Evolutionary conservation across 2,113 vertebrate genomes (phyloP).

Genomic region (Ceratotherium simum): DNA sequence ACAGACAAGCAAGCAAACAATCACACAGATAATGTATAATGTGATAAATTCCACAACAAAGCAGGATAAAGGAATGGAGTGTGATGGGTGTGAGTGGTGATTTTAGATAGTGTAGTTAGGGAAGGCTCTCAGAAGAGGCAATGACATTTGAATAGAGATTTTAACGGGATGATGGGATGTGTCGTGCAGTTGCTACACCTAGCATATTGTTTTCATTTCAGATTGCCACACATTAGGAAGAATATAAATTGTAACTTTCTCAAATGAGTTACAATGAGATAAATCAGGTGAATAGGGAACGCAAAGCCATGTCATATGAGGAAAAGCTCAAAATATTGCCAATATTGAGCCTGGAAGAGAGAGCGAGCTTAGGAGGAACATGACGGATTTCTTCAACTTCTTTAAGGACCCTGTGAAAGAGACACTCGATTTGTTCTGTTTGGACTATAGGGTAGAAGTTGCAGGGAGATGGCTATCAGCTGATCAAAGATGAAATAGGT

Average conservation of each 20-base stretch:
- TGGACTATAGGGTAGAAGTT: background rate
- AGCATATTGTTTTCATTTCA: background rate
- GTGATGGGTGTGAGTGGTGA: background rate
- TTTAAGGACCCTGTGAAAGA: background rate
- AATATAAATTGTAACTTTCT: conserved; percentile 10
- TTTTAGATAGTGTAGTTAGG: background rate
- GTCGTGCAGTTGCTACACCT: background rate
- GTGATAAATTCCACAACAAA: background rate
- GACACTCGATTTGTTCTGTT: background rate
- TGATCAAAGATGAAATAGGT: conserved; percentile 29
- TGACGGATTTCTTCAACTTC: background rate
- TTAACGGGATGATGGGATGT: background rate
- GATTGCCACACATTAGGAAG: background rate
- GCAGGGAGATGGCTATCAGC: background rate
- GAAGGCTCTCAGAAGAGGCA: background rate
- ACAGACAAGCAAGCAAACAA: background rate
- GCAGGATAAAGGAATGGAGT: background rate
- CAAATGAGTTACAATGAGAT: conserved; percentile 11
- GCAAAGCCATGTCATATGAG: background rate
- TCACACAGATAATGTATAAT: background rate
- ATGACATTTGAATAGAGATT: conserved; percentile 6
- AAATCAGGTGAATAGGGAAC: background rate
- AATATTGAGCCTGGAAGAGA: conserved; percentile 3
- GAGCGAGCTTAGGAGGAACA: background rate
- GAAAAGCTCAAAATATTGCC: background rate